These are phyloP conservation scores for Galeruca laticollis DNA, from an alignment of 2,888 invertebrate genomes.

Conservation along the genomic window DNA sequence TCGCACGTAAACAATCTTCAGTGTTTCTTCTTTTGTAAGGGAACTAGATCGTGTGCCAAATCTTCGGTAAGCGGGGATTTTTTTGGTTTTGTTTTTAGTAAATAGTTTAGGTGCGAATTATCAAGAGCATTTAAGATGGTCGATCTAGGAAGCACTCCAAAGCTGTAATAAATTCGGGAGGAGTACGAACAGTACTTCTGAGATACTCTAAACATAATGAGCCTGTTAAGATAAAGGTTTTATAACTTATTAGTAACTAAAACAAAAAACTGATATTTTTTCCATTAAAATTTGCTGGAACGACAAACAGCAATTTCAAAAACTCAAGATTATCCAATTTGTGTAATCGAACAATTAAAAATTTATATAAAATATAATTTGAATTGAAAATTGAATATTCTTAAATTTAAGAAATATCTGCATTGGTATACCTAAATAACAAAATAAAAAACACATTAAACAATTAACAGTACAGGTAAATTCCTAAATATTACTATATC, in stretches of 20 bases:
- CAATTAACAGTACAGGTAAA: conserved; percentile 54
- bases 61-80: conserved; percentile 28
- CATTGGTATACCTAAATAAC: conserved; percentile 26
- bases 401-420: conserved; percentile 5
- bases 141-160: conserved; percentile 45
- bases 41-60: conserved; percentile 13
- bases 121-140: conserved; percentile 13
- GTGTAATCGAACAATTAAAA: not conserved
- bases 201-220: conserved; percentile 28
- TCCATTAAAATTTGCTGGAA: conserved; percentile 37
- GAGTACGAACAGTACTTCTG: conserved; percentile 40
- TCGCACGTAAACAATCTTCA: conserved; percentile 21
- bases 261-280: conserved; percentile 31
- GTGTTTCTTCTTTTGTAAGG: conserved; percentile 25
- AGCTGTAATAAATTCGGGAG: conserved; percentile 59
- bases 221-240: conserved; percentile 40
- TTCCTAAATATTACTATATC: not conserved
- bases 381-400: conserved; percentile 8
- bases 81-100: conserved; percentile 1
- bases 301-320: conserved; percentile 2
- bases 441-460: conserved; percentile 47
- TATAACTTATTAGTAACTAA: conserved; percentile 38
- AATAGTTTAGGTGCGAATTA: conserved; percentile 18
- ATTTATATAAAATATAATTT: not conserved
- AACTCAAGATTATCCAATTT: conserved; percentile 2